Conservation (phyloP, 64 coral and sea anemone species). For the Hydrozoanthus tunicans region DNA sequence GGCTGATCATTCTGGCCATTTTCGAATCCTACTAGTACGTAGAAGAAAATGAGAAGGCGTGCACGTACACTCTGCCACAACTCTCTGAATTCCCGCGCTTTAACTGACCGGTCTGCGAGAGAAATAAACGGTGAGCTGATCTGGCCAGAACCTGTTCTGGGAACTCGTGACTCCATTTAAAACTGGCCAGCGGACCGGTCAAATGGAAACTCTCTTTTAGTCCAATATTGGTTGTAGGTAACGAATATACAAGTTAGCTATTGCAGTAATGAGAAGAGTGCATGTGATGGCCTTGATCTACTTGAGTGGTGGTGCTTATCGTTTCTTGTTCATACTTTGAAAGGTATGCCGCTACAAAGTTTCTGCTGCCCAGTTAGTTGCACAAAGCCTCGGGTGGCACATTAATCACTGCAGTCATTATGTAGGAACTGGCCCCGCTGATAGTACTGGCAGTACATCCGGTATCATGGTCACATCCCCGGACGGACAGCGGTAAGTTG, state of each 20-base stretch:
- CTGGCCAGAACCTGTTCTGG: too few species aligned
- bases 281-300: background rate
- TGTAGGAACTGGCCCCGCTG: constrained; percentile 67
- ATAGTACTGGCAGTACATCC: constrained; percentile 62
- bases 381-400: constrained; percentile 77
- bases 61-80: too few species aligned
- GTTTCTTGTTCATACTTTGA: background rate
- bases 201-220: too few species aligned
- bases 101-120: too few species aligned
- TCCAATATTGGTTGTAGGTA: too few species aligned
- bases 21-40: too few species aligned
- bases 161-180: too few species aligned
- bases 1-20: too few species aligned
- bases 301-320: constrained; percentile 8
- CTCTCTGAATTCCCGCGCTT: too few species aligned
- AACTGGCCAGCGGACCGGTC: too few species aligned
- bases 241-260: background rate
- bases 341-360: constrained; percentile 76
- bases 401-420: constrained; percentile 81
- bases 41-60: too few species aligned
- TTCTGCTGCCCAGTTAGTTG: constrained; percentile 68
- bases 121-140: too few species aligned
- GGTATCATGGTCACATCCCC: constrained; percentile 82
- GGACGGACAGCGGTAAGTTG: constrained; percentile 77
- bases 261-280: background rate